A percentile compares a stretch with the other conserved stretches of the same genome.
phyloP scores from a whole-genome alignment of 2,113 vertebrate species.

The Myiozetetes cayanensis region DNA sequence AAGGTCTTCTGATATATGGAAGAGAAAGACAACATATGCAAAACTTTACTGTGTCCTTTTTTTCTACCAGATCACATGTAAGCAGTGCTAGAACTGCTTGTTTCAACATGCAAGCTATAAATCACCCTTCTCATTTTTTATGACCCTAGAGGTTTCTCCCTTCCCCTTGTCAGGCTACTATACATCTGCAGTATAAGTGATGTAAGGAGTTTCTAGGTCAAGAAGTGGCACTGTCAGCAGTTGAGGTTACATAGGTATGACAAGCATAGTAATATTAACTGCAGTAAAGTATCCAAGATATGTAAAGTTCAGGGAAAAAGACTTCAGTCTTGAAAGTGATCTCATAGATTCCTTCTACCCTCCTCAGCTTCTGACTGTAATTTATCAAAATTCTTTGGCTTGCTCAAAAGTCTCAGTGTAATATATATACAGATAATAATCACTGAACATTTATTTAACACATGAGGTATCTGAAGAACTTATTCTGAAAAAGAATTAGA shows the following conservation, averaged over 20 bases:
- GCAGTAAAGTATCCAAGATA: background rate
- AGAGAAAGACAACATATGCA: background rate
- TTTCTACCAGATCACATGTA: background rate
- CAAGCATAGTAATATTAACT: background rate
- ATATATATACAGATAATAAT: background rate
- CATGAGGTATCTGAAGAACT: background rate
- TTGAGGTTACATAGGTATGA: background rate
- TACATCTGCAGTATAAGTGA: background rate
- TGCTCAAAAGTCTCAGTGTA: background rate
- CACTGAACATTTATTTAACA: background rate
- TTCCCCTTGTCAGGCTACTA: background rate
- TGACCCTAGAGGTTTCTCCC: background rate
- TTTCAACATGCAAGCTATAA: background rate
- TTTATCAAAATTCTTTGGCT: background rate
- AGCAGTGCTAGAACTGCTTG: background rate
- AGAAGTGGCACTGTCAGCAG: background rate
- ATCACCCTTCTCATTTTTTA: background rate
- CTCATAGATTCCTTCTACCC: background rate
- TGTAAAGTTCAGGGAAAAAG: background rate
- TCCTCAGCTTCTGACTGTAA: background rate
- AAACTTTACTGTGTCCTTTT: background rate
- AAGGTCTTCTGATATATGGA: background rate
- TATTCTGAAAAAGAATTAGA: background rate
- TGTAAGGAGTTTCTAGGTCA: background rate
- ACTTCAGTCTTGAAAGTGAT: background rate